phyloP scores from a whole-genome alignment of 2,888 invertebrate species.

The Pycnomerus fuliginosus region DNA sequence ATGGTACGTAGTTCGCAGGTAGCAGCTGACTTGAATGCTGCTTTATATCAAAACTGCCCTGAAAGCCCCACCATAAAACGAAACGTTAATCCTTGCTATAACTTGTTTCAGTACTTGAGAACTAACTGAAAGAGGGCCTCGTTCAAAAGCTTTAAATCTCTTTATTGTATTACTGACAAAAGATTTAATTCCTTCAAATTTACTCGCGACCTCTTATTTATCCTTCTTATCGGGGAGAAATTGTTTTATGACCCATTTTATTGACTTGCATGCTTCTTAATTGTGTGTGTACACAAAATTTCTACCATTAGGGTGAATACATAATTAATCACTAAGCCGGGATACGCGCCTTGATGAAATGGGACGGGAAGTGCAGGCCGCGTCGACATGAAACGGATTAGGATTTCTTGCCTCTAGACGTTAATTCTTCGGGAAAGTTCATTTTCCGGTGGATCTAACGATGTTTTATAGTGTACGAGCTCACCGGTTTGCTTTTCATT shows the following conservation, averaged over 20 bases:
- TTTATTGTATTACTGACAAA: conserved; percentile 27
- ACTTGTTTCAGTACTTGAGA: conserved; percentile 31
- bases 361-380: too few relatives aligned
- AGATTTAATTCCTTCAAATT: conserved; percentile 25
- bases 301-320: conserved; percentile 5
- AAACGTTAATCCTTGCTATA: conserved; percentile 41
- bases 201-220: conserved; percentile 25
- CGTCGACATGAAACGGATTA: too few relatives aligned
- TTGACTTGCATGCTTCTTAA: conserved; percentile 20
- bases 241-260: conserved; percentile 26
- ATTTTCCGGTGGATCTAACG: too few relatives aligned
- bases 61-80: conserved; percentile 38
- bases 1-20: conserved; percentile 6
- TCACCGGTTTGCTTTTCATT: too few relatives aligned
- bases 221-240: conserved; percentile 23
- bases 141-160: conserved; percentile 23
- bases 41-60: conserved; percentile 12
- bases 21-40: conserved; percentile 17
- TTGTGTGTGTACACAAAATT: conserved; percentile 12
- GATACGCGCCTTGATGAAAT: too few relatives aligned
- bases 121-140: conserved; percentile 26
- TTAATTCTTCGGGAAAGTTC: too few relatives aligned
- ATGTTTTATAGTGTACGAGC: too few relatives aligned
- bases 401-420: too few relatives aligned
- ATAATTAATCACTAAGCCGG: conserved; percentile 14